Evolutionary conservation across 23 tunicate species (phyloP).

Genomic region (Ascidia mentula): DNA sequence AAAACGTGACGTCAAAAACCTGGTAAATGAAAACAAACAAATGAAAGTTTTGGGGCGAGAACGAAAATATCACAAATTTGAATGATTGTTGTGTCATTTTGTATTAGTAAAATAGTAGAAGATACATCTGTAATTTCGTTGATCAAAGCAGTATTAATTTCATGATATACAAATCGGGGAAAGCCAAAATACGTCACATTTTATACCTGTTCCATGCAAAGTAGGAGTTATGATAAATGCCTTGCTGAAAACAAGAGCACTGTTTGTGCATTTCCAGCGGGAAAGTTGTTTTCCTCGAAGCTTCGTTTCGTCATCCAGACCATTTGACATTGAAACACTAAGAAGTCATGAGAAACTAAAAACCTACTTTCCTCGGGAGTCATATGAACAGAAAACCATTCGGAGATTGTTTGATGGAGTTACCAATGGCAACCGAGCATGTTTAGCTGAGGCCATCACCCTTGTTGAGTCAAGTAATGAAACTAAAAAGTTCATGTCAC

Average conservation of each 20-base stretch:
- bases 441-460: conserved; percentile 84
- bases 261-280: background rate
- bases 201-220: too few species aligned
- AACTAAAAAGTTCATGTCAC: conserved; percentile 76
- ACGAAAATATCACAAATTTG: too few species aligned
- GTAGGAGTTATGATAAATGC: too few species aligned
- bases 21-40: too few species aligned
- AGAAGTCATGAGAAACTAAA: background rate
- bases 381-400: conserved; percentile 38
- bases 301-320: background rate
- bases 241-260: background rate
- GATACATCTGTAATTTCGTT: too few species aligned
- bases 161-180: too few species aligned
- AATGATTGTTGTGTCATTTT: too few species aligned
- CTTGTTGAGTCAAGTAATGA: conserved; percentile 78
- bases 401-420: conserved; percentile 42
- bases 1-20: background rate
- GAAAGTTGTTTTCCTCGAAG: too few species aligned
- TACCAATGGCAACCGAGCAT: conserved; percentile 42
- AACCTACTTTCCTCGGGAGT: conserved; percentile 18
- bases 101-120: too few species aligned
- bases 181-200: too few species aligned
- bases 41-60: too few species aligned
- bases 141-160: too few species aligned
- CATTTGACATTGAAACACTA: background rate